phyloP scores from a whole-genome alignment of 2,888 invertebrate genomes.

The Agriopis marginaria region DNA sequence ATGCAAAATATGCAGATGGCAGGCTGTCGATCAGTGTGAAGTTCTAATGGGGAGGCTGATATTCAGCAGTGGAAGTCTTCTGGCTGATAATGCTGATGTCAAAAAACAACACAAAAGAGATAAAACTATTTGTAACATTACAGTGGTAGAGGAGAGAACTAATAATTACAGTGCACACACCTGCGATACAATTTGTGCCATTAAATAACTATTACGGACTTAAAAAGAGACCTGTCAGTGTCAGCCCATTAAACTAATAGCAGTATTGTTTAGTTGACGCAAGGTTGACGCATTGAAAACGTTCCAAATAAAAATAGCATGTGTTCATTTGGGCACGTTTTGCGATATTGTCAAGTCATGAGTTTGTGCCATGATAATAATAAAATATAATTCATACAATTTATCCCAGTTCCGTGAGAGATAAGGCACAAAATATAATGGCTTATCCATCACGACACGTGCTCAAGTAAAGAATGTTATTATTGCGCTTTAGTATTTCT shows the following conservation, averaged over 20 bases:
- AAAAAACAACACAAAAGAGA: too few species aligned
- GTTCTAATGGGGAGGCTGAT: too few species aligned
- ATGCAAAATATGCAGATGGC: too few species aligned
- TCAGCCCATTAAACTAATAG: constrained; percentile 2
- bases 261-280: constrained; percentile 9
- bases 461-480: not conserved
- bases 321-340: constrained; percentile 4
- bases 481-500: not conserved
- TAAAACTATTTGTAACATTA: too few species aligned
- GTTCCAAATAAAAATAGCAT: not conserved
- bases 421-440: constrained; percentile 8
- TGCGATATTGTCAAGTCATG: not conserved
- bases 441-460: not conserved
- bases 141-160: too few species aligned
- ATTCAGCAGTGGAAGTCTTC: too few species aligned
- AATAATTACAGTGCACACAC: too few species aligned
- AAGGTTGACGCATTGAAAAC: not conserved
- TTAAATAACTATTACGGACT: constrained; percentile 1
- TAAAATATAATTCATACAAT: too few species aligned
- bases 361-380: too few species aligned
- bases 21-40: too few species aligned
- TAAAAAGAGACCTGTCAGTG: not conserved
- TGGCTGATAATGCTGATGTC: not conserved
- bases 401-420: not conserved
- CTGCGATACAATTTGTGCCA: not conserved